Base-by-base conservation (phyloP, 2,113 vertebrate species). In the Heteronetta atricapilla region DNA sequence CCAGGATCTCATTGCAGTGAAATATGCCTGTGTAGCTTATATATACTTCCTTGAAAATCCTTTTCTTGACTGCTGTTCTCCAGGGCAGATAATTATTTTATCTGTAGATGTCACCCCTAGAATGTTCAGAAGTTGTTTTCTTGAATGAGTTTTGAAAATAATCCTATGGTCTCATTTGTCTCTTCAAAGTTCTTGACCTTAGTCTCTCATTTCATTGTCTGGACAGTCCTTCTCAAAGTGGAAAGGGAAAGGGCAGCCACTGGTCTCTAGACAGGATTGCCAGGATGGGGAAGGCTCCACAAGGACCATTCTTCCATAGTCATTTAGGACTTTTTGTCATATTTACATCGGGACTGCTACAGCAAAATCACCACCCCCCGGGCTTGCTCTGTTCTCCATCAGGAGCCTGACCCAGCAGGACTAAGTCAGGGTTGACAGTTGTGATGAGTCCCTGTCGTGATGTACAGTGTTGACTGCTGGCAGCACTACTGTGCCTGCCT, bases 21-120 rank as follows among this genome's bases (percentile, higher is more conserved):
- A 96, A 95, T 93, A 73, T 93, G 94, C 77, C 70, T 69, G n/a
- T 64, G 56, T 86, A 90, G 81, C 81, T 95, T 89, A 60, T 82
- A 90, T 64, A 82, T 33, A 60, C 86, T 87, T 72, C 64, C 66
- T 93, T 93, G 89, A 95, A 94, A 96, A 96, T 96, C 93, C 93
- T 93, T 93, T 86, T 95, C 69, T 93, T 89, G 86, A 82, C 86
- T 93, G 83, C 77, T 79, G 20, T 79, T 96, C 93, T 97, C 48
- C 86, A 82, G 95, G 94, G 93, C 89, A 96, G 74, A 90, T 89
- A 87, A 90, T 92, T 62, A 95, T 94, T 97, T 95, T 94, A 93
- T 97, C 95, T 95, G 66, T 82, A 90, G 78, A 82, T 92, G 94
- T 93, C 95, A 90, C 62, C 87, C 91, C 91, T 84, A 64, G 84